phyloP scores from a whole-genome alignment of 1,140 invertebrate genomes.

The Telenomus remus region DNA sequence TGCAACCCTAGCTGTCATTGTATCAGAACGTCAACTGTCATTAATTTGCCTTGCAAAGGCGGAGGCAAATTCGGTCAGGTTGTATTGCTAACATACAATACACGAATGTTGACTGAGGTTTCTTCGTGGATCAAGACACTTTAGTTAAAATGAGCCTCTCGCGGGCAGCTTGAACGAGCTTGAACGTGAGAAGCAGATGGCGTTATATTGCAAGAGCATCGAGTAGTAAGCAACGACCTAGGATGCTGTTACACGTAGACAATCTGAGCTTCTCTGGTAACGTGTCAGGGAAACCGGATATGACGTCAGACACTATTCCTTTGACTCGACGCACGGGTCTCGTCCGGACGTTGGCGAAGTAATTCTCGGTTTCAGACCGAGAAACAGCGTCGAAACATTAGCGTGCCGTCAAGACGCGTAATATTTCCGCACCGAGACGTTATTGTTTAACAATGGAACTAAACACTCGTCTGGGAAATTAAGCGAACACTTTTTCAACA shows the following conservation, averaged over 20 bases:
- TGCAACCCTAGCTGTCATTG: too few species aligned
- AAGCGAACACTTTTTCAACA: constrained; percentile 1
- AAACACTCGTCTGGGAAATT: constrained; percentile 46
- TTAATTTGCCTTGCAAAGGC: too few species aligned
- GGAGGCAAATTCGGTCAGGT: background rate
- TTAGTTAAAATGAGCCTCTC: constrained; percentile 22
- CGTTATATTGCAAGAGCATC: constrained; percentile 30
- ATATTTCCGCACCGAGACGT: constrained; percentile 16
- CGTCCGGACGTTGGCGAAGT: constrained; percentile 28
- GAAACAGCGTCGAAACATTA: constrained; percentile 53
- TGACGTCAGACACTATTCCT: constrained; percentile 50
- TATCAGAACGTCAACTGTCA: too few species aligned
- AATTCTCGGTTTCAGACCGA: constrained; percentile 18
- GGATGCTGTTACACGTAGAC: constrained; percentile 44
- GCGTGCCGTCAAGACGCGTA: constrained; percentile 29
- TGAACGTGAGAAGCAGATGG: constrained; percentile 28
- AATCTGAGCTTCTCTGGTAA: constrained; percentile 56
- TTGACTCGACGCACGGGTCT: constrained; percentile 33
- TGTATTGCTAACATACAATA: background rate
- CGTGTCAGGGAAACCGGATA: constrained; percentile 57
- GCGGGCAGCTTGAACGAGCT: background rate
- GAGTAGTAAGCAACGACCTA: constrained; percentile 21
- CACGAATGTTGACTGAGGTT: constrained; percentile 6
- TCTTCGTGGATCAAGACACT: constrained; percentile 18
- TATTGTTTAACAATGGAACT: constrained; percentile 31